Evolutionary conservation across 92 coral and sea anemone species (phyloP), one percentile per base, ranked within the genome.

Genomic region (Ricordea florida): DNA sequence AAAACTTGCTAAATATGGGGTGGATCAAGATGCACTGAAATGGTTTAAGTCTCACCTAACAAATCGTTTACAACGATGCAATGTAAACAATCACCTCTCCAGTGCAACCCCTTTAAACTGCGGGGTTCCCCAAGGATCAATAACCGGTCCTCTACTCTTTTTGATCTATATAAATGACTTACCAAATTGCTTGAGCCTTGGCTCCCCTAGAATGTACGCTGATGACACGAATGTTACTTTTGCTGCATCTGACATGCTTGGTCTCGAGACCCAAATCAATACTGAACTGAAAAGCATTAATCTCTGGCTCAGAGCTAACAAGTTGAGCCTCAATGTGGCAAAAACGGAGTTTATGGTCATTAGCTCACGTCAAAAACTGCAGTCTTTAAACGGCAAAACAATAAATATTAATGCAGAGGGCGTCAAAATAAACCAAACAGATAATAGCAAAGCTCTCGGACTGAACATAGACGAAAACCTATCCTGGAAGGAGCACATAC

Each of bases 41-140:
- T 66, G 72, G 71, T 76, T 83, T 28, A 29, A 66, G 16, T 82
- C 89, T 18, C 78, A 83, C 57, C 43, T 83, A 32, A 27, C 59
- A 30, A 72, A 77, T 46, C 46, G 84, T 50, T 14, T 21, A 21
- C 84, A 83, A 64, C 48, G 49, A 51, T 76, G 72, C 51, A 27
- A 34, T 21, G 74, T 82, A 43, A 72, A 52, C 44, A 52, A 48
- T 18, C 38, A 56, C 20, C 59, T 72, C 21, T 82, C 82, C n/a
- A 45, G 82, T 31, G 43, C 44, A 10, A 42, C 28, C 37, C 44
- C 34, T 11, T 6, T 80, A 10, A 45, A 51, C 25, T 58, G 70
- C 48, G 80, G 73, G 1, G 80, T 80, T 17, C 85, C 72, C 17
- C 81, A 72, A 56, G 75, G 75, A 4, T 72, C 87, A 10, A 51